Conservation (phyloP, 1,140 invertebrate genomes). For the Drosophila biarmipes region DNA sequence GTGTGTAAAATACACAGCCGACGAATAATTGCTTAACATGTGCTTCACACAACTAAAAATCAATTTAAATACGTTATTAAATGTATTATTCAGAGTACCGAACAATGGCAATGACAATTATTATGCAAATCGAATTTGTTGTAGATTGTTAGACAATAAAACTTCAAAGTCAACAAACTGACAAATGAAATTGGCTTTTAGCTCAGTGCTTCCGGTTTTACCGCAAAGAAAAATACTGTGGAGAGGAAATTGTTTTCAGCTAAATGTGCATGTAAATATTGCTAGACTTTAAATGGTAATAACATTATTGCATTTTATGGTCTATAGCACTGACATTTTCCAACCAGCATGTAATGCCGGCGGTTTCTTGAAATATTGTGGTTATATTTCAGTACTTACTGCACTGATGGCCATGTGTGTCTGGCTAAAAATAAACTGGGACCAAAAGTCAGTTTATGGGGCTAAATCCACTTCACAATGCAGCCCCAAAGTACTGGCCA, state of each 20-base stretch:
- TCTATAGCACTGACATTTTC: background rate
- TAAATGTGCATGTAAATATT: background rate
- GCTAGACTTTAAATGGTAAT: background rate
- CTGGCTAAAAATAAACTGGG: slow-evolving; percentile 16
- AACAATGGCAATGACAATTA: slow-evolving; percentile 48
- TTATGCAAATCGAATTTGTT: slow-evolving; percentile 66
- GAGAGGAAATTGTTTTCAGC: background rate
- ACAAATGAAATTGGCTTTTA: slow-evolving; percentile 15
- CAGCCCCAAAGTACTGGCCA: slow-evolving; percentile 56
- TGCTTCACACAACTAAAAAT: slow-evolving; percentile 3
- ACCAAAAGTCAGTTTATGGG: slow-evolving; percentile 54
- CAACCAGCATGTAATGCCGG: slow-evolving; percentile 4
- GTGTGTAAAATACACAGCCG: background rate
- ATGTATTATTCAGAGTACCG: slow-evolving; percentile 28
- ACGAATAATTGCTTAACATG: slow-evolving; percentile 31
- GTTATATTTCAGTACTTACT: slow-evolving; percentile 49
- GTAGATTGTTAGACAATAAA: slow-evolving; percentile 39
- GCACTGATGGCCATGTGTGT: slow-evolving; percentile 41
- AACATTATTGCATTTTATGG: slow-evolving; percentile 2
- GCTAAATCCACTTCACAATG: slow-evolving; percentile 38
- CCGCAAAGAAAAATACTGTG: background rate
- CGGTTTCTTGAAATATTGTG: slow-evolving; percentile 24
- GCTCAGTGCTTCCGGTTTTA: slow-evolving; percentile 2
- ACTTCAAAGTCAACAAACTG: slow-evolving; percentile 69
- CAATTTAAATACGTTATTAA: slow-evolving; percentile 28